These are phyloP conservation scores for Stomorhina lunata DNA, from an alignment of 2,888 invertebrate genomes.

Conservation along the genomic window DNA sequence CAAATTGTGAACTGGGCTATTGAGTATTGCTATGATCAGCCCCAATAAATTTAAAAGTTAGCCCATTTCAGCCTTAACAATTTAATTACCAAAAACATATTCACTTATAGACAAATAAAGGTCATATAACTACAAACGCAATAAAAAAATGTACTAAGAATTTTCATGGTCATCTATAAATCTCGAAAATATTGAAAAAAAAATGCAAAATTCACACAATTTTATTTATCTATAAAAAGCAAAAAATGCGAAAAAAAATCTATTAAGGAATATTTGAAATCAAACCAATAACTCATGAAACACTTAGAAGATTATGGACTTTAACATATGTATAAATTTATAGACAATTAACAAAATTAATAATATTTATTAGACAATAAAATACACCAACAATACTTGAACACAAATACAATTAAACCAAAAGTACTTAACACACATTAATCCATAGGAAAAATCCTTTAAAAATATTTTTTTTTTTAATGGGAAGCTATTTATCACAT, in stretches of 20 bases:
- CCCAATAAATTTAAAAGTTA: background rate
- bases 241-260: background rate
- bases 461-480: background rate
- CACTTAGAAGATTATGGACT: conserved; percentile 13
- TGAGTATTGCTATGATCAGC: background rate
- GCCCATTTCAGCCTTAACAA: background rate
- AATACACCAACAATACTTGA: conserved; percentile 69
- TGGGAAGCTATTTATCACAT: background rate
- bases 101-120: conserved; percentile 12
- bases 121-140: conserved; percentile 9
- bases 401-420: background rate
- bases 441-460: background rate
- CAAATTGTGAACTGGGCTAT: no score
- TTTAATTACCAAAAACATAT: background rate
- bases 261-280: background rate
- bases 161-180: conserved; percentile 74
- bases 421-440: background rate
- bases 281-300: conserved; percentile 4
- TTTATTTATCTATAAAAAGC: background rate
- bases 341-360: conserved; percentile 76
- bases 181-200: background rate
- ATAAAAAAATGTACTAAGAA: conserved; percentile 52
- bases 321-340: conserved; percentile 31
- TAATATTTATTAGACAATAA: conserved; percentile 76
- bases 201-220: background rate